phyloP scores from a whole-genome alignment of 2,797 vertebrate genomes.

The Acanthornis magna region DNA sequence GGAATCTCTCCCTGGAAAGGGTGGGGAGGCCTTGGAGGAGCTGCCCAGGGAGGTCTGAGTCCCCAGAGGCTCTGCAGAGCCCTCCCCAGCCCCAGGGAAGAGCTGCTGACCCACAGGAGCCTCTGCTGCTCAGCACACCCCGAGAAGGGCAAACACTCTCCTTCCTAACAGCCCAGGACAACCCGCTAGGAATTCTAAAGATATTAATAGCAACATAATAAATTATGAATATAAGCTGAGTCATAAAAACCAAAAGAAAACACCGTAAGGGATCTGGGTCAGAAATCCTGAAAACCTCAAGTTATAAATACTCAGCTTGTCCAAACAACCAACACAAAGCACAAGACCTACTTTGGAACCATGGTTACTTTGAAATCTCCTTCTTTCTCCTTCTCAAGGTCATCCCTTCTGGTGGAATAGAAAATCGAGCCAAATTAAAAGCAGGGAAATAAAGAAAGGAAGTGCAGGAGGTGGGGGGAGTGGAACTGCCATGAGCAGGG shows the following conservation, averaged over 20 bases:
- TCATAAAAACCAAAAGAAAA: neutral
- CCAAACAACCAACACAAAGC: neutral
- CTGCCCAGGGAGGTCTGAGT: neutral
- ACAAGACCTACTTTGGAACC: neutral
- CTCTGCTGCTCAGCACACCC: neutral
- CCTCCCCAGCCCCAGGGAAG: neutral
- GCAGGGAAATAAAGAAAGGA: neutral
- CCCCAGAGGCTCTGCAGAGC: neutral
- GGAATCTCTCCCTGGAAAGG: neutral
- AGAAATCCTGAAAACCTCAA: neutral
- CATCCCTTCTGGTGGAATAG: neutral
- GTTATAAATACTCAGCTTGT: neutral
- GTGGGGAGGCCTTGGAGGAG: neutral
- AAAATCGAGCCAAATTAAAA: neutral
- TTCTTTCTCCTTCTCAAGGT: neutral
- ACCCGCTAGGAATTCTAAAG: neutral
- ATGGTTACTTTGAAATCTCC: neutral
- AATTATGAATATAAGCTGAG: neutral
- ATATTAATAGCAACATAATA: neutral
- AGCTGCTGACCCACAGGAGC: neutral
- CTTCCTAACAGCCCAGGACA: neutral
- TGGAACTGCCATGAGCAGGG: neutral
- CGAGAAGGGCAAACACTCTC: neutral
- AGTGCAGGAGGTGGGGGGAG: neutral
- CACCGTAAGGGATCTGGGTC: neutral